Conservation (phyloP, 1,140 invertebrate species). For the Caenorhabditis brenneri region DNA sequence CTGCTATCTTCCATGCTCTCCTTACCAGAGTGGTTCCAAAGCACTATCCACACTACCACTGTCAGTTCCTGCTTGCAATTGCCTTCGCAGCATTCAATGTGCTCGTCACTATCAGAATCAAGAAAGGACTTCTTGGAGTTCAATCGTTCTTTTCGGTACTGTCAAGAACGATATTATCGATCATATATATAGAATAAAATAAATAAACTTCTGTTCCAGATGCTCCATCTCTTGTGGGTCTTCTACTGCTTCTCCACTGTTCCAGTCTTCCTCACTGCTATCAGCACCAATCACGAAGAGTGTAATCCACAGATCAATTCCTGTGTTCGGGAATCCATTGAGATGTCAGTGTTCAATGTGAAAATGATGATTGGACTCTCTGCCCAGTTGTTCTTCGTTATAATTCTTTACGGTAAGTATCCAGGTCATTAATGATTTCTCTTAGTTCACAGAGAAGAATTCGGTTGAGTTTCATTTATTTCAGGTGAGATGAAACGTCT, state of each 20-base stretch:
- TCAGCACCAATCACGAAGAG: background rate
- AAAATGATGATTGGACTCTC: background rate
- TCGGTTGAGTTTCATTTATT: background rate
- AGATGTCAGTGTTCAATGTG: background rate
- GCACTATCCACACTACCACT: background rate
- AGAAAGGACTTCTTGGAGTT: background rate
- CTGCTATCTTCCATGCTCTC: background rate
- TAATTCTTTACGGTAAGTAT: background rate
- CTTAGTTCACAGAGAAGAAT: background rate
- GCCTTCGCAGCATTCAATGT: background rate
- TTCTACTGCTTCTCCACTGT: background rate
- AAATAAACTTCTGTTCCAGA: background rate
- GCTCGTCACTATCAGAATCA: background rate
- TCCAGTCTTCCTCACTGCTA: slow-evolving; percentile 8
- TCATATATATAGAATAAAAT: too few relatives aligned
- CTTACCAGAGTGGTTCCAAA: background rate
- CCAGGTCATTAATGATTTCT: background rate
- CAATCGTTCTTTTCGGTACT: background rate
- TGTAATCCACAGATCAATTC: background rate
- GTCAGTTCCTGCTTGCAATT: background rate
- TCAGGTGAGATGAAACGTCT: slow-evolving; percentile 20
- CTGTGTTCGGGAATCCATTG: background rate
- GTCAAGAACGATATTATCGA: background rate
- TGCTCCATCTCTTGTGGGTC: background rate
- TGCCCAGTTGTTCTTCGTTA: background rate